Base-by-base conservation (phyloP, 2,888 invertebrate species). In the Beris morrisii region DNA sequence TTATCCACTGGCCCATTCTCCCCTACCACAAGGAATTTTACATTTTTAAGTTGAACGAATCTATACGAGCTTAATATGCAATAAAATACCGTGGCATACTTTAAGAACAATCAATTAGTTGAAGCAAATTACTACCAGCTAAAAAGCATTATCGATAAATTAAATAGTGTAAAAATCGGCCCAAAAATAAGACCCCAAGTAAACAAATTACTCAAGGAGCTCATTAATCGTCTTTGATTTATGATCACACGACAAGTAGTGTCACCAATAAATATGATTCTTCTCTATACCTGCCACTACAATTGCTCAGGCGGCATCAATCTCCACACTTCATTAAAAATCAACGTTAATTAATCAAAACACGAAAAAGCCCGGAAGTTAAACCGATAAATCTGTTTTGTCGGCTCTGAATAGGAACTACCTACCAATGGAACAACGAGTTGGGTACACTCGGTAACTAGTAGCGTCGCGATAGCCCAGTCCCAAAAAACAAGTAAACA, bases 321-420 rank as follows among this genome's bases (percentile, higher is more conserved):
- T 61, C 61, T 61, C 61, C 46, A 61, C 61, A 61, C 50, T 50
- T 61, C 61, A 61, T 61, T 61, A 61, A 61, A 61, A 61, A 61
- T 52, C 52, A n/a, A 61, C 61, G 52, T 61, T 65, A 65, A 65
- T 65, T 65, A 65, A 65, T 65, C 65, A 65, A 65, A 56, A 65
- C 65, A 65, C 65, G 56, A 65, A 61, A 72, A 72, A 72, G 72
- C 71, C 72, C 72, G 72, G 72, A 72, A 72, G 72, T 72, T 64
- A 63, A 70, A 68, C 54, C 64, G 66, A 65, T 70, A 70, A 70
- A 70, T 66, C 69, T 68, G 70, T 71, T 71, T 70, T 56, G 56
- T 65, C 56, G 54, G 54, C 64, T 64, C 22, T 64, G 52, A 50
- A 61, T 50, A 61, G 50, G 61, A 61, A 61, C 15, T 50, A 61